A percentile compares a stretch with the other conserved stretches of the same genome.
phyloP scores from a whole-genome alignment of 2,113 vertebrate genomes.

The Procapra przewalskii region DNA sequence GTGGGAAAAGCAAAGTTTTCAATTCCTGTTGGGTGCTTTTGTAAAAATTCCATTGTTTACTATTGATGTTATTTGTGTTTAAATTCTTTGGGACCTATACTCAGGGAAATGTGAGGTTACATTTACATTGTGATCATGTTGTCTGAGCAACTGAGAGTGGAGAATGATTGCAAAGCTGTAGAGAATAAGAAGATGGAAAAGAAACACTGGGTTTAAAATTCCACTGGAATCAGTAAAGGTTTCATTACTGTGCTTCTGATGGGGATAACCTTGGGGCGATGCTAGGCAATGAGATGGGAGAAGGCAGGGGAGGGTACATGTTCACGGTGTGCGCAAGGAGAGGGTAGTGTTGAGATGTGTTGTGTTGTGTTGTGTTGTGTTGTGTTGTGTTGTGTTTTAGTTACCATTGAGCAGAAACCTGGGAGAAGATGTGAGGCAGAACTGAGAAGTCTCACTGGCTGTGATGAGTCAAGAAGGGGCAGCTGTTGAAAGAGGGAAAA shows the following conservation, averaged over 20 bases:
- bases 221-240: background rate
- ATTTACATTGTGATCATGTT: background rate
- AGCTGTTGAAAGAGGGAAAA: background rate
- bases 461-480: background rate
- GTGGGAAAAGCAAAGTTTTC: background rate
- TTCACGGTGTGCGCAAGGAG: rapidly evolving
- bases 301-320: rapidly evolving
- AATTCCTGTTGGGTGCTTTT: background rate
- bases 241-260: background rate
- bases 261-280: background rate
- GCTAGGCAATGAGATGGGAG: background rate
- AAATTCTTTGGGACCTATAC: background rate
- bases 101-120: background rate
- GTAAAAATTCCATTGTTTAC: background rate
- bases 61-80: background rate
- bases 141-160: background rate
- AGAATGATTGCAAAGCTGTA: background rate
- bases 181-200: background rate
- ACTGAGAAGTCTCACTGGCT: background rate
- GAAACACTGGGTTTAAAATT: background rate
- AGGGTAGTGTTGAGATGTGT: background rate
- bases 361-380: too few species aligned
- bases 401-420: background rate
- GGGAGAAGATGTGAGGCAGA: background rate
- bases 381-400: background rate